Evolutionary conservation across 2,888 invertebrate genomes (phyloP), one percentile per base, ranked within the genome.

Genomic region (Scelioninae gen. 2): DNA sequence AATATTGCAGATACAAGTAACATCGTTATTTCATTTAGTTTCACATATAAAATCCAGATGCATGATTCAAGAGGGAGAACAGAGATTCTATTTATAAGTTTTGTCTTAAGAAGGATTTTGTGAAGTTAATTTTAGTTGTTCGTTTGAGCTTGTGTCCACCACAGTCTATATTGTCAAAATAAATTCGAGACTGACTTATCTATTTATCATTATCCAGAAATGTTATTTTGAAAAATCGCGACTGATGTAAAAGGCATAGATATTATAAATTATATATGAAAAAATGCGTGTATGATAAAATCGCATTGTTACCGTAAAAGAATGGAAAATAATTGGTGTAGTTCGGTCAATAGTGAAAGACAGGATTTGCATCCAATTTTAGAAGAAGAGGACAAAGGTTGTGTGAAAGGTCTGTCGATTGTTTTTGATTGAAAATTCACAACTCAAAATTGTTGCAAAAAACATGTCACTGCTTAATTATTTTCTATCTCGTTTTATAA

Each of bases 81-180:
- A 74, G 57, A 57, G 43, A 9, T 73, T 78, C 84, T 84, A 84
- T 84, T 83, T 84, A 84, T 84, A 84, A 81, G 77, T 73, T 68
- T 68, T 69, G 78, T 79, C 77, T 80, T 78, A 75, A 76, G 76
- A 79, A 78, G 76, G 78, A 83, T 83, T 82, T 81, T 71, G 72
- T 77, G 78, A 75, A 76, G 82, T 80, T 84, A 84, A 83, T 82
- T 84, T 84, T 84, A 84, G 84, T 82, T 77, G 80, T 73, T 70
- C 73, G 73, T 74, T 78, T 67, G 77, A 69, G 76, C 75, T 73
- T 79, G 68, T 75, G 76, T 76, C 76, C 73, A 67, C 74, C 76
- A 43, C 76, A 63, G 43, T 57, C 60, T 52, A 58, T 71, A 65
- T 74, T 60, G 46, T 63, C 45, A 46, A 61, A 57, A 58, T 60